phyloP scores from a whole-genome alignment of 92 coral and sea anemone genomes.

The Palythoa grandiflora region DNA sequence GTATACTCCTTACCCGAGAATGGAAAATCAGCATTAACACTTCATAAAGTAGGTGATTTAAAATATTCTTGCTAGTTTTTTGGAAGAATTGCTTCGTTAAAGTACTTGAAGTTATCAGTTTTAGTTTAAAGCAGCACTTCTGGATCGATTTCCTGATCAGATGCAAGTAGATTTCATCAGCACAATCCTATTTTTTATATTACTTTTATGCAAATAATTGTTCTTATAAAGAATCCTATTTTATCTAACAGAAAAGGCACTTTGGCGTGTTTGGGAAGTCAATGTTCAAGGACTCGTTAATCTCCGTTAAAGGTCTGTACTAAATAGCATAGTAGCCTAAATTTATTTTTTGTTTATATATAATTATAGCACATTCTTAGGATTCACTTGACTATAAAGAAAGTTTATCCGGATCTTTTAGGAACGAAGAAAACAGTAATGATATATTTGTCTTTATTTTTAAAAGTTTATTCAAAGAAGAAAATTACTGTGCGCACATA shows the following conservation, averaged over 20 bases:
- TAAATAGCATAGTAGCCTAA: not conserved
- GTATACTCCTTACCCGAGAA: not conserved
- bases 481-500: too few relatives aligned
- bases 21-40: not conserved
- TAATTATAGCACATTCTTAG: not conserved
- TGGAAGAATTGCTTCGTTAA: not conserved
- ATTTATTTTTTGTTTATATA: not conserved
- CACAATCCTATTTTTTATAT: not conserved
- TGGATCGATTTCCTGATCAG: not conserved
- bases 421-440: too few relatives aligned
- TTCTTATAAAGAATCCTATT: not conserved
- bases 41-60: not conserved
- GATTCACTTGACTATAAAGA: not conserved
- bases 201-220: not conserved
- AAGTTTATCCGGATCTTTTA: too few relatives aligned
- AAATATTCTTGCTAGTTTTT: not conserved
- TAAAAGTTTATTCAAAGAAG: too few relatives aligned
- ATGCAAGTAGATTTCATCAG: not conserved
- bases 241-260: not conserved
- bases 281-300: not conserved
- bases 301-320: not conserved
- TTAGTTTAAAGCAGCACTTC: not conserved
- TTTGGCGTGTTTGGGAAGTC: not conserved
- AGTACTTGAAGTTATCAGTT: not conserved
- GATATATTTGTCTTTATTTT: too few relatives aligned